Evolutionary conservation across 2,113 vertebrate species (phyloP), one percentile per base, ranked within the genome.

Genomic region (Patagioenas fasciata): DNA sequence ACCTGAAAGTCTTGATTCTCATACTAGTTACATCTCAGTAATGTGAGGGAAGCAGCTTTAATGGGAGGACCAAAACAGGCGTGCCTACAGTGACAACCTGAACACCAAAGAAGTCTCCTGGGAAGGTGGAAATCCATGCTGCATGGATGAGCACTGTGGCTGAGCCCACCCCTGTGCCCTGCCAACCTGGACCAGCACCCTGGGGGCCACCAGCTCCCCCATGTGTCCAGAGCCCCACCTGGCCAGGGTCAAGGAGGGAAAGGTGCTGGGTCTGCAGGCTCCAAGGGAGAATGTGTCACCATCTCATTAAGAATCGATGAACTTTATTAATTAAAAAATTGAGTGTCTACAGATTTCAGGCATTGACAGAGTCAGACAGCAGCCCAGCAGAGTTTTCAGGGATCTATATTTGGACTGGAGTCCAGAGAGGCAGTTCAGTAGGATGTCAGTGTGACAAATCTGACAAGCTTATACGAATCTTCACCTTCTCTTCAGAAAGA

Each of bases 391-490:
- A 64, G 44, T 73, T 93, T 89, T 89, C 2, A 2, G 40, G 66
- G 79, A 75, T 89, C 79, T 95, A 80, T 95, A 91, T 93, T 91
- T 93, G 88, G 79, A 88, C 66, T 61, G 34, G 32, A 85, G 90
- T 85, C 79, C 44, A 1, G 85, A 80, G 42, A 85, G 19, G 40
- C 53, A 25, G 66, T 90, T 90, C 2, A 10, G 62, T 73, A 80
- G 42, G 50, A 57, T 94, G 80, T 61, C 58, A 86, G 50, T 1
- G 5, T 91, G 85, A 85, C 79, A 91, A 94, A 90, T 91, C 54
- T 90, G 95, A 83, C 74, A 91, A 75, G 36, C 31, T 90, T 93
- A 31, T 67, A 89, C 9, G 13, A 88, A 89, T 89, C 53, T 89
- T 84, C 73, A 48, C 61, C 21, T 71, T 84, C 65, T 65, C 53